Evolutionary conservation across 2,797 vertebrate genomes (phyloP).

Genomic region (Lemur catta): DNA sequence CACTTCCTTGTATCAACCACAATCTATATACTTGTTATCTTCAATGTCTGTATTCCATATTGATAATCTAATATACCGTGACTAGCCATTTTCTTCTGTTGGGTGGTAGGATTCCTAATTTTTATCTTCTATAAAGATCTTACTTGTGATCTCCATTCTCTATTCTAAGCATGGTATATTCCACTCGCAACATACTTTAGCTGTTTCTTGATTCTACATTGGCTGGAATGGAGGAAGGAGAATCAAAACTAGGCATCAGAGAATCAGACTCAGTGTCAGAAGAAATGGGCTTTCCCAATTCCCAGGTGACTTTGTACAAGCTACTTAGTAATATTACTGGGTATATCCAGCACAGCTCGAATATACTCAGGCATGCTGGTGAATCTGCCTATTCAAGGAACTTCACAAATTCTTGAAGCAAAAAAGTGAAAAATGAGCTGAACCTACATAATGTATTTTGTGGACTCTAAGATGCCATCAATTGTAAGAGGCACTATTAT

Average conservation of each 20-base stretch:
- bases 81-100: constrained; percentile 31
- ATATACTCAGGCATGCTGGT: neutral
- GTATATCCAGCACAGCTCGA: neutral
- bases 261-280: neutral
- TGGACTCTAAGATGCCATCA: neutral
- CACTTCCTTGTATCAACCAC: neutral
- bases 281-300: neutral
- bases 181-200: neutral
- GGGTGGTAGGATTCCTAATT: neutral
- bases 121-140: neutral
- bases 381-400: neutral
- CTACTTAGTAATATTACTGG: neutral
- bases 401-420: neutral
- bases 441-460: neutral
- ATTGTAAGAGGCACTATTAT: neutral
- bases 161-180: neutral
- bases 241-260: neutral
- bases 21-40: neutral
- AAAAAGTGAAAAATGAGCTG: constrained; percentile 3
- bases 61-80: neutral
- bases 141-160: neutral
- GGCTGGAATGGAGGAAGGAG: neutral
- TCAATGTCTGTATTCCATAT: neutral
- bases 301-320: neutral
- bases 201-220: constrained; percentile 35